Percentiles rank a stretch among this genome's conserved stretches.
phyloP scores from a whole-genome alignment of 2,113 vertebrate species.

The Pristiophorus japonicus region DNA sequence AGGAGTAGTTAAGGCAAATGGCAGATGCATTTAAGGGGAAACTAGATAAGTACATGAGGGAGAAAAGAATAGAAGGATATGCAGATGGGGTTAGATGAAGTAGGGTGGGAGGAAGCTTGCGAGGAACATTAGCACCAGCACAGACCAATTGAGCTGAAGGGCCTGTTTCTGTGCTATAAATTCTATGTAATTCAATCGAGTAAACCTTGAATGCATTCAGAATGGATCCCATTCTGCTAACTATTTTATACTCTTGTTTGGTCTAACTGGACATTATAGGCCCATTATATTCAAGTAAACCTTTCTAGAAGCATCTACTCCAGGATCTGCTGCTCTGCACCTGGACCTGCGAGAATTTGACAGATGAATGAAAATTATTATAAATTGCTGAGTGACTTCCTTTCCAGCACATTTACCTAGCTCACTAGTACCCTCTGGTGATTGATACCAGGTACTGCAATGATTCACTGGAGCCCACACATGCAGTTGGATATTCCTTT shows the following conservation, averaged over 20 bases:
- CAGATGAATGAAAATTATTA: not conserved
- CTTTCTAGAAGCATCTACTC: not conserved
- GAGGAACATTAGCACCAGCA: not conserved
- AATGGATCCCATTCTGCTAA: not conserved
- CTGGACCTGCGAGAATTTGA: not conserved
- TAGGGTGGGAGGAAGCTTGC: not conserved
- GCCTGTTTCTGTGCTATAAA: not conserved
- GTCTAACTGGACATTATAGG: not conserved
- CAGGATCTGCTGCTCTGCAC: not conserved
- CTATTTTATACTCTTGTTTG: not conserved
- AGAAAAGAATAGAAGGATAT: not conserved
- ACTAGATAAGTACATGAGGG: not conserved
- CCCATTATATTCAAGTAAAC: not conserved
- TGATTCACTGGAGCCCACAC: not conserved
- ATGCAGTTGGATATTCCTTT: not conserved
- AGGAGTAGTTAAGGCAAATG: not conserved
- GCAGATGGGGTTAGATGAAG: not conserved
- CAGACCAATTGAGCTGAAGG: not conserved
- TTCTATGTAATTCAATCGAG: not conserved
- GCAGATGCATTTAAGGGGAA: not conserved
- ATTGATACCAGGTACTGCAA: not conserved
- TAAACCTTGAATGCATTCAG: not conserved
- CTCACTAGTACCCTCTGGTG: conserved; percentile 1
- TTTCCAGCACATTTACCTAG: not conserved
- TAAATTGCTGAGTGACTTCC: not conserved